Evolutionary conservation across 2,797 vertebrate species (phyloP), one percentile per base, ranked within the genome.

Genomic region (Clamator glandarius): DNA sequence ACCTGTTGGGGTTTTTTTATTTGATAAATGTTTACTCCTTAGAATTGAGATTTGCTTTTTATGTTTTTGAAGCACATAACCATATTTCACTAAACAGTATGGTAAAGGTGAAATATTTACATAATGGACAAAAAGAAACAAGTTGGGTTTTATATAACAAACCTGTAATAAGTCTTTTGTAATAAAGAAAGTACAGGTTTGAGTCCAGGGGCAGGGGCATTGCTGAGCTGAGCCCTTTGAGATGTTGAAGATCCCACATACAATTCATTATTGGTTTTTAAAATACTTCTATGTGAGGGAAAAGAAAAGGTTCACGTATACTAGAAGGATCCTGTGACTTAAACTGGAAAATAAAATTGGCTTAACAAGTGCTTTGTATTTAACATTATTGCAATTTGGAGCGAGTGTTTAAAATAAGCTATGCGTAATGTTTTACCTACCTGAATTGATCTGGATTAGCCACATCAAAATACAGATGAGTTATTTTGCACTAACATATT

Each of bases 261-360:
- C 18, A 50, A 50, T 55, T 84, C 18, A 15, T 25, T 8, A 25
- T 10, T 26, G 33, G 6, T 39, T 94, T 91, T 64, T 23, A 12
- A 74, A 91, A 51, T 44, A 64, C 33, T 62, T 52, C 5, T 51
- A 16, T 69, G 67, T 73, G 55, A 9, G 11, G 20, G 14, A 13
- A n/a, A 33, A 35, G 18, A 17, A 26, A 25, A 28, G 6, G 1
- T 42, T 42, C 85, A 93, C 75, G 36, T 50, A 63, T 25, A 25
- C 9, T 42, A 59, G 31, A 86, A 73, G 18, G 12, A 46, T 84
- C 59, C 29, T 83, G 2, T 42, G 48, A 83, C 15, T 67, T 95
- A 26, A 74, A 77, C 39, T 89, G 66, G 79, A 59, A 82, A 94
- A 95, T 81, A 84, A 86, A 76, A 89, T 78, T 69, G 73, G 69